A percentile compares a stretch with the other conserved stretches of the same genome.
These are phyloP conservation scores for Drosophila kokeensis DNA, from an alignment of 2,888 invertebrate genomes.

Conservation along the genomic window DNA sequence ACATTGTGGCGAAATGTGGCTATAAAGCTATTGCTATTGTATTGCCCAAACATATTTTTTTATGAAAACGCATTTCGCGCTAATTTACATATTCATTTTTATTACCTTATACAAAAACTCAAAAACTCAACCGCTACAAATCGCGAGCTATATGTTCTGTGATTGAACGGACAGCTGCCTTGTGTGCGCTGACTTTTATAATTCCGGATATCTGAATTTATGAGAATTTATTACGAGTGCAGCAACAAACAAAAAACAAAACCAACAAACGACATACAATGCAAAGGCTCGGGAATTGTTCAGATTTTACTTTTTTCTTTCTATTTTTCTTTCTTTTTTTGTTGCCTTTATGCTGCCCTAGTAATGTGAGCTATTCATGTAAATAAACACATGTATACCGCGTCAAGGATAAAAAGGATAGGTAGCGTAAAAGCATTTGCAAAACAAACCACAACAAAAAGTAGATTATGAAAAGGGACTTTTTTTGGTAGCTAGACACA, in stretches of 20 bases:
- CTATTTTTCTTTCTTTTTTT: background rate
- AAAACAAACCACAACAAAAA: slow-evolving; percentile 26
- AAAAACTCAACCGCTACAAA: background rate
- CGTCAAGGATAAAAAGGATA: slow-evolving; percentile 11
- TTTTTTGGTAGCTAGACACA: slow-evolving; percentile 8
- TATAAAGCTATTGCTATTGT: slow-evolving; percentile 19
- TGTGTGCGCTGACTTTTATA: slow-evolving; percentile 34
- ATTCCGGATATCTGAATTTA: slow-evolving; percentile 36
- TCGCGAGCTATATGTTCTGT: slow-evolving; percentile 10
- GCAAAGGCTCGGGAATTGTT: slow-evolving; percentile 12
- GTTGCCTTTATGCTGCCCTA: slow-evolving; percentile 28
- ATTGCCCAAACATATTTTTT: slow-evolving; percentile 36
- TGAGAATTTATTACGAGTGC: slow-evolving; percentile 44
- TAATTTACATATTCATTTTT: slow-evolving; percentile 49
- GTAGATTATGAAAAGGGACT: slow-evolving; percentile 47
- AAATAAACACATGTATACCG: slow-evolving; percentile 17
- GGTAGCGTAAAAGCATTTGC: slow-evolving; percentile 27
- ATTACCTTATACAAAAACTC: background rate
- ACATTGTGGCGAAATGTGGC: background rate
- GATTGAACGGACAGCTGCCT: slow-evolving; percentile 41
- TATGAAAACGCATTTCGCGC: slow-evolving; percentile 17
- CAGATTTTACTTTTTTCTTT: background rate
- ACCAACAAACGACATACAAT: slow-evolving; percentile 12
- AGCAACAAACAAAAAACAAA: slow-evolving; percentile 9
- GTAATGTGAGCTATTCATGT: slow-evolving; percentile 34